Percentiles rank a stretch among this genome's conserved stretches.
Evolutionary conservation across 2,888 invertebrate species (phyloP).

Genomic region (Alloscopus bannaensis): DNA sequence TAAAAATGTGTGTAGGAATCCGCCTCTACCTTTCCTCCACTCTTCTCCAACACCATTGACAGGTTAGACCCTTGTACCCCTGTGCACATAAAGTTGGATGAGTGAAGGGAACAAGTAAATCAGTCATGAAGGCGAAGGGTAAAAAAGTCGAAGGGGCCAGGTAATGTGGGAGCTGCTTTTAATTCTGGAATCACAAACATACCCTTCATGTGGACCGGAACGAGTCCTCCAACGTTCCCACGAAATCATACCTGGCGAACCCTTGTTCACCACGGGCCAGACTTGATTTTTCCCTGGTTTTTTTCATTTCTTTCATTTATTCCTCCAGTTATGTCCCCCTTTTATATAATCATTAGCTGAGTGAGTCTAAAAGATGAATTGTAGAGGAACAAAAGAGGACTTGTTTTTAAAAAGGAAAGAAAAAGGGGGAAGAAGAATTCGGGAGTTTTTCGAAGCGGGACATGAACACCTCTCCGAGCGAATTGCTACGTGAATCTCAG

Average conservation of each 20-base stretch:
- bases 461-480: too few relatives aligned
- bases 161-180: constrained; percentile 27
- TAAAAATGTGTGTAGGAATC: constrained; percentile 33
- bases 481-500: too few relatives aligned
- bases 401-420: constrained; percentile 21
- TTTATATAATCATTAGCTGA: too few relatives aligned
- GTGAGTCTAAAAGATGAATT: too few relatives aligned
- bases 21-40: constrained; percentile 34
- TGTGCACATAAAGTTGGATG: not conserved
- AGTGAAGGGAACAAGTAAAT: not conserved
- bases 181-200: not conserved
- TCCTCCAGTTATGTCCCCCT: constrained; percentile 5
- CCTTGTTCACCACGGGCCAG: too few relatives aligned
- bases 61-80: constrained; percentile 31
- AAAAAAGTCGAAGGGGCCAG: constrained; percentile 12
- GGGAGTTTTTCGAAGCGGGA: too few relatives aligned
- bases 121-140: constrained; percentile 19
- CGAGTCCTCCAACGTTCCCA: constrained; percentile 51
- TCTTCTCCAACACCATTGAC: constrained; percentile 25
- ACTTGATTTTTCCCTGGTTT: too few relatives aligned
- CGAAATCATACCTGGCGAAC: constrained; percentile 26
- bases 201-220: constrained; percentile 32
- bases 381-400: too few relatives aligned
- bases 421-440: not conserved
- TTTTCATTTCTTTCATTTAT: too few relatives aligned